Evolutionary conservation across 2,888 invertebrate genomes (phyloP).

Genomic region (Philopedon plagiatum): DNA sequence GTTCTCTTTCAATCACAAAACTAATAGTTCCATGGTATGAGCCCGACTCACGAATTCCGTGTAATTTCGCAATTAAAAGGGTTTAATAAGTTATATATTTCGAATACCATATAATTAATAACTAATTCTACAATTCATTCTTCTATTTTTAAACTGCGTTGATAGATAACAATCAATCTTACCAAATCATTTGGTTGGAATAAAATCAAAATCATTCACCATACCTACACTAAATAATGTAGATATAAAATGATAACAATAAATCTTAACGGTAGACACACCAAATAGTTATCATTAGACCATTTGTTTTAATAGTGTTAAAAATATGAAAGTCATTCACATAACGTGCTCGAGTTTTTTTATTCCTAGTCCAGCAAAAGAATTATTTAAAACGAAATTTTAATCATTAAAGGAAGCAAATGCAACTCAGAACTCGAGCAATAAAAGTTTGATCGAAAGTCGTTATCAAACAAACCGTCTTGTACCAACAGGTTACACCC

Average conservation of each 20-base stretch:
- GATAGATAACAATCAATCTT: slow-evolving; percentile 37
- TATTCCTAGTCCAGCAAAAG: background rate
- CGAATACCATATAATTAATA: slow-evolving; percentile 4
- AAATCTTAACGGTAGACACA: slow-evolving; percentile 28
- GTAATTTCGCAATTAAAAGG: background rate
- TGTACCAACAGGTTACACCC: too few species aligned
- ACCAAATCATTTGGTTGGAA: slow-evolving; percentile 21
- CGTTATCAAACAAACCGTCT: too few species aligned
- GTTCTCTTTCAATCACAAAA: slow-evolving; percentile 1
- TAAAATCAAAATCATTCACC: slow-evolving; percentile 15
- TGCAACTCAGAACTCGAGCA: too few species aligned
- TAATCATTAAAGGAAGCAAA: too few species aligned
- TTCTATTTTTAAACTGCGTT: slow-evolving; percentile 15
- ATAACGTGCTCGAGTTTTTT: background rate
- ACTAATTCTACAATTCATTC: slow-evolving; percentile 12
- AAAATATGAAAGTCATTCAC: slow-evolving; percentile 17
- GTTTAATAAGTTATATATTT: slow-evolving; percentile 6
- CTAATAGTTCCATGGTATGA: background rate
- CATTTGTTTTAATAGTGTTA: slow-evolving; percentile 17
- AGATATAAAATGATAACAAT: slow-evolving; percentile 27
- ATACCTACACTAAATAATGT: slow-evolving; percentile 24
- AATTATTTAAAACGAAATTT: background rate
- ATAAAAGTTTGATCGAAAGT: too few species aligned
- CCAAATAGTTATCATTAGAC: slow-evolving; percentile 23
- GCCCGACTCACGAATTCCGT: background rate